Evolutionary conservation across 2,797 vertebrate genomes (phyloP), one percentile per base, ranked within the genome.

Genomic region (Orientallactaga sibirica): DNA sequence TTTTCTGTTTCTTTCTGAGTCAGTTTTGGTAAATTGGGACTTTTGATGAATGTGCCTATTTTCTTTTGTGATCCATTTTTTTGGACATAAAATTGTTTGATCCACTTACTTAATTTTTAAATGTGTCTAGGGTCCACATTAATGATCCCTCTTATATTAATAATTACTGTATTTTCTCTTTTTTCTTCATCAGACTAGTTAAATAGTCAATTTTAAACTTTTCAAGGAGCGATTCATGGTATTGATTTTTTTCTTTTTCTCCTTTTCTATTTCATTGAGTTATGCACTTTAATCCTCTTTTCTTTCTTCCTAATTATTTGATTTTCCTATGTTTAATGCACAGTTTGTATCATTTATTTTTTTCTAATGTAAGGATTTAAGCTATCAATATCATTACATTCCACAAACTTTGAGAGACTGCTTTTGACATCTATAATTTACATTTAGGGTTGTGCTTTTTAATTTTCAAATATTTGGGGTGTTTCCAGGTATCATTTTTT

Each of bases 1-100:
- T 62, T 85, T 92, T 66, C n/a, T 82, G 7, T 64, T 90, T 75
- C 29, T n/a, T 82, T 92, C 87, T 62, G 14, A 89, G 25, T 74
- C 52, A 82, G 16, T 91, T 87, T 91, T 94, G 29, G 24, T 64
- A 79, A 48, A 16, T 48, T 90, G 1, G 12, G 2, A 83, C 27
- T 74, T 87, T 85, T 24, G 33, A 22, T 66, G 24, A 80, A 73
- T 93, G 76, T 91, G 18, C 5, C 75, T 25, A 52, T 92, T 75
- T 87, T 5, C 81, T 43, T 89, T 82, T 48, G 25, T 81, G 62
- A 29, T 61, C n/a, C 68, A 29, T 29, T 29, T 86, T 85, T 85
- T 82, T 76, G 20, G 2, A 75, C 41, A 68, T 73, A 48, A 41
- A 67, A n/a, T 43, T 75, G 41, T 77, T 84, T 20, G 48, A 79